Percentiles rank a stretch among this genome's conserved stretches.
phyloP scores from a whole-genome alignment of 1,140 invertebrate genomes.

The Drosophila albomicans region DNA sequence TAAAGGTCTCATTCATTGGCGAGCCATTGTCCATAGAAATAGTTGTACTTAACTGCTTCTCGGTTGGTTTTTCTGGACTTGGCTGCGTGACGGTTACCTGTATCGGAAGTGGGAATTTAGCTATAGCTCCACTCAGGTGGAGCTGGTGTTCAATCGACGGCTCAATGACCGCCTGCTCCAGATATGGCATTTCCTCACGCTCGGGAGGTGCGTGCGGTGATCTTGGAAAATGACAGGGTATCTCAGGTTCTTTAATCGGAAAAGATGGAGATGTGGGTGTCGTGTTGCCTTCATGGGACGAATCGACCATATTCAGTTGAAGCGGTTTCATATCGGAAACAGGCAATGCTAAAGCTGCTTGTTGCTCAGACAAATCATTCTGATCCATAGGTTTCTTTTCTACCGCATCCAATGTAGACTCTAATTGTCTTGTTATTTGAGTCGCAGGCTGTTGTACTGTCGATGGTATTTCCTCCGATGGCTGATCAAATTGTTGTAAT shows the following conservation, averaged over 20 bases:
- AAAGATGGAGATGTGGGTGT: slow-evolving; percentile 64
- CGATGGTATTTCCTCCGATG: neutral
- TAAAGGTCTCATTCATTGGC: slow-evolving; percentile 49
- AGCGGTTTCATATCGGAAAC: slow-evolving; percentile 10
- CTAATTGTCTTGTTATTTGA: neutral
- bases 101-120: slow-evolving; percentile 44
- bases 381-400: neutral
- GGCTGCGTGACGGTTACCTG: slow-evolving; percentile 45
- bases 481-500: slow-evolving; percentile 19
- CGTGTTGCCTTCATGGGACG: slow-evolving; percentile 3
- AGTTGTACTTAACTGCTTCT: slow-evolving; percentile 25
- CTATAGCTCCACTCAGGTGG: slow-evolving; percentile 44
- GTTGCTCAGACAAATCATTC: neutral
- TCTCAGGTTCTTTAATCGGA: slow-evolving; percentile 56
- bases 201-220: slow-evolving; percentile 61
- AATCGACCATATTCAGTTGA: slow-evolving; percentile 24
- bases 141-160: slow-evolving; percentile 29
- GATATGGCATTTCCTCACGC: slow-evolving; percentile 52
- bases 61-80: slow-evolving; percentile 40
- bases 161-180: slow-evolving; percentile 55
- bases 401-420: neutral
- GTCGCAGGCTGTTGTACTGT: neutral
- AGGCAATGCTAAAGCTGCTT: neutral
- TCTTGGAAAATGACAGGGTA: slow-evolving; percentile 60
- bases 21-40: slow-evolving; percentile 27